A percentile compares a stretch with the other conserved stretches of the same genome.
Conservation (phyloP, 2,113 vertebrate species). For the Scomber colias region DNA sequence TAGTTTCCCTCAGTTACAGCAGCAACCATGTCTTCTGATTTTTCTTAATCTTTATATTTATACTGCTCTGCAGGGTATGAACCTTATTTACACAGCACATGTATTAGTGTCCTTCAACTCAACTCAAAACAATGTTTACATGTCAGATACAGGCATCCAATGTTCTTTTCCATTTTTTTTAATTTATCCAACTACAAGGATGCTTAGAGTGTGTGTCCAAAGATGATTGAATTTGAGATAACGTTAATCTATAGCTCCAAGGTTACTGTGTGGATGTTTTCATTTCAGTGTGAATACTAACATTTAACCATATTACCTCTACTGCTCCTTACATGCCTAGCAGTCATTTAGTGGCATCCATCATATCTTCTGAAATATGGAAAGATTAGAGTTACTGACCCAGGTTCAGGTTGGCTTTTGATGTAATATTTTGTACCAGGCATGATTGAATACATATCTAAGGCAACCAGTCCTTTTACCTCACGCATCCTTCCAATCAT, state of each 20-base stretch:
- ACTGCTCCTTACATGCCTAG: neutral
- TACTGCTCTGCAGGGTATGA: neutral
- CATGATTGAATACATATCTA: slow-evolving; percentile 19
- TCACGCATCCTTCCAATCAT: slow-evolving; percentile 19
- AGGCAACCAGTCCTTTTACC: neutral
- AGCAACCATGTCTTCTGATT: neutral
- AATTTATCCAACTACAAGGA: neutral
- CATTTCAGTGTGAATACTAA: too few species aligned
- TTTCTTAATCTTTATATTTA: neutral
- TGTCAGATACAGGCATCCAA: neutral
- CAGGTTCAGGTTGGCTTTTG: neutral
- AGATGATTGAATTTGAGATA: neutral
- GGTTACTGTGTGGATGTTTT: too few species aligned
- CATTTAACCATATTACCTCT: too few species aligned
- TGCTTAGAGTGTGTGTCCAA: neutral
- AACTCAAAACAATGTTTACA: too few species aligned
- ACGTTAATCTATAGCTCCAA: neutral
- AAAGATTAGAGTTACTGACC: neutral
- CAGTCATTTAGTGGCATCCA: neutral
- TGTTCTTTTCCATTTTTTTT: neutral
- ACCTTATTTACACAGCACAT: too few species aligned
- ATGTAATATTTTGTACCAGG: neutral
- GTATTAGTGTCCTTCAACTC: neutral
- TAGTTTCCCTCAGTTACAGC: slow-evolving; percentile 7
- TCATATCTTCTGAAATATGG: slow-evolving; percentile 4